Evolutionary conservation across 2,797 vertebrate genomes (phyloP).

Genomic region (Stomatorhinus walkeri): DNA sequence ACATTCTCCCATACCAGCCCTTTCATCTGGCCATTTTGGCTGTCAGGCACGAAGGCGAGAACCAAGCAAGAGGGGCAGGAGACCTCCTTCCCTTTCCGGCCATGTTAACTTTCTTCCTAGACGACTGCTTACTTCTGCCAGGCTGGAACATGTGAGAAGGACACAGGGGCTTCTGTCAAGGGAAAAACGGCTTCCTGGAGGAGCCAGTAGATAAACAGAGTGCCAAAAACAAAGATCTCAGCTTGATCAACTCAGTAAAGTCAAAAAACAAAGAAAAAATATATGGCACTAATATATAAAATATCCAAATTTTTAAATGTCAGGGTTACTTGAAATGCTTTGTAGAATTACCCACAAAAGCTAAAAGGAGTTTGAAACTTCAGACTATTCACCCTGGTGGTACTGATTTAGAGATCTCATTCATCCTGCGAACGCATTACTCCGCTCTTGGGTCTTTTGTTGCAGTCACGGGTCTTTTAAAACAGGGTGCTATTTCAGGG

Average conservation of each 20-base stretch:
- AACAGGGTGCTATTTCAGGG: not conserved
- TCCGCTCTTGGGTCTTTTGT: not conserved
- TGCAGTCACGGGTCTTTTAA: not conserved
- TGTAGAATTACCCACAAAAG: not conserved
- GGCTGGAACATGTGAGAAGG: not conserved
- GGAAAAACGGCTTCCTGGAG: not conserved
- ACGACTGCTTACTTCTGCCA: not conserved
- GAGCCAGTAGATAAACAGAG: not conserved
- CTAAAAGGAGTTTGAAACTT: not conserved
- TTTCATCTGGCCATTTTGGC: not conserved
- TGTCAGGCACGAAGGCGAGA: not conserved
- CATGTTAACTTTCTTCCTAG: not conserved
- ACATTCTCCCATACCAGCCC: not conserved
- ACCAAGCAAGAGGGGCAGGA: not conserved
- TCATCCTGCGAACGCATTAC: not conserved
- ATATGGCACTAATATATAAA: not conserved
- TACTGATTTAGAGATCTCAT: not conserved
- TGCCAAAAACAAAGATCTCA: not conserved
- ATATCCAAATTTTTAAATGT: not conserved
- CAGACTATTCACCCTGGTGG: not conserved
- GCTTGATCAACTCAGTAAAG: not conserved
- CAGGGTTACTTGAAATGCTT: not conserved
- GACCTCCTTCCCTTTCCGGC: not conserved
- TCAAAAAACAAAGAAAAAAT: not conserved
- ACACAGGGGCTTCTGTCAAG: not conserved